phyloP scores from a whole-genome alignment of 2,113 vertebrate genomes.

The Phyllostomus discolor region DNA sequence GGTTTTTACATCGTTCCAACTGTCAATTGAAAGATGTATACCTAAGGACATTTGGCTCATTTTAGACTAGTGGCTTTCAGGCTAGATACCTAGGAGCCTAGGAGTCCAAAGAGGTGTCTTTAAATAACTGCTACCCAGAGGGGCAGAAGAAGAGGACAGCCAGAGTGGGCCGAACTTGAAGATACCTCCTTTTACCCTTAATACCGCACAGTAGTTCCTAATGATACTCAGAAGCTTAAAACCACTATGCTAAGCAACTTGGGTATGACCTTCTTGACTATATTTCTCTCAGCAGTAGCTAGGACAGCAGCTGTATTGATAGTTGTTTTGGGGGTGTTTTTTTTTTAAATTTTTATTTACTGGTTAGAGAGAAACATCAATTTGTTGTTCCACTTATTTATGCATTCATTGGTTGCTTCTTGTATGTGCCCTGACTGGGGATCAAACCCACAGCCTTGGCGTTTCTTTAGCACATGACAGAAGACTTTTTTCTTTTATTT shows the following conservation, averaged over 20 bases:
- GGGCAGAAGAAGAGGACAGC: background rate
- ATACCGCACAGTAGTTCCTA: background rate
- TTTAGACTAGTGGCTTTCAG: background rate
- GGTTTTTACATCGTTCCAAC: background rate
- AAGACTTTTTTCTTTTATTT: background rate
- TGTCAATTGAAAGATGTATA: background rate
- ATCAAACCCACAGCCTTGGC: too few relatives aligned
- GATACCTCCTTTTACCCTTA: background rate
- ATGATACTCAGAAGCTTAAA: background rate
- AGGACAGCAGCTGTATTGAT: background rate
- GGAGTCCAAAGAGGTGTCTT: background rate
- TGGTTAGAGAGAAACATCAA: too few relatives aligned
- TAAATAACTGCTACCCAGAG: background rate
- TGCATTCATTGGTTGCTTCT: too few relatives aligned
- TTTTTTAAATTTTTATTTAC: too few relatives aligned
- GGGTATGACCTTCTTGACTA: background rate
- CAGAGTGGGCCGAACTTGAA: background rate
- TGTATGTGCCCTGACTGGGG: too few relatives aligned
- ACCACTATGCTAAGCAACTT: background rate
- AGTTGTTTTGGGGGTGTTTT: background rate
- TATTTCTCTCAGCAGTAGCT: background rate
- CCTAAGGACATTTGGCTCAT: conserved; percentile 1
- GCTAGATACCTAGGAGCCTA: background rate
- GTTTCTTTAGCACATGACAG: background rate
- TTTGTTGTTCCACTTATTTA: too few relatives aligned